Conservation (phyloP, 2,797 vertebrate species). For the Corythornis leucogaster region DNA sequence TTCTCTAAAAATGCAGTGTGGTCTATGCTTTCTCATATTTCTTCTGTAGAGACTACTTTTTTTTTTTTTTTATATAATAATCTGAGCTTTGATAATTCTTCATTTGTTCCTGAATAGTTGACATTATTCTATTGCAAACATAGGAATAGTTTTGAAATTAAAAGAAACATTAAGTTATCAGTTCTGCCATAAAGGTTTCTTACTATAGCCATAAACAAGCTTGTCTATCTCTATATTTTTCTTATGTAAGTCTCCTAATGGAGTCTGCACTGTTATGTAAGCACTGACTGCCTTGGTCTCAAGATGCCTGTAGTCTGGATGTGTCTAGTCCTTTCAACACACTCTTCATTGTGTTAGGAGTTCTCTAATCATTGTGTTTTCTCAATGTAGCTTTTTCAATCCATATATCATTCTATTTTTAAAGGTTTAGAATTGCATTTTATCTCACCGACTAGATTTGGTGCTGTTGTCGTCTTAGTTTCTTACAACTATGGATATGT, state of each 20-base stretch:
- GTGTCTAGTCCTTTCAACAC: neutral
- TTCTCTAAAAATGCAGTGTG: neutral
- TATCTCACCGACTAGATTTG: neutral
- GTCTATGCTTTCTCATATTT: constrained; percentile 12
- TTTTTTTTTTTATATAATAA: neutral
- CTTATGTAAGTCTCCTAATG: constrained; percentile 13
- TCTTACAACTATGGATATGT: neutral
- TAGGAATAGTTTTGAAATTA: neutral
- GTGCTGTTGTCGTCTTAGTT: neutral
- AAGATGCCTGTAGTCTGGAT: constrained; percentile 11
- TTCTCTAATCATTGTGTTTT: neutral
- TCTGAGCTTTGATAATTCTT: constrained; percentile 1
- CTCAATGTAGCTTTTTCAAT: neutral
- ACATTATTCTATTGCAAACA: constrained; percentile 2
- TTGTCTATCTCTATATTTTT: neutral
- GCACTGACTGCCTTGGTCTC: constrained; percentile 11
- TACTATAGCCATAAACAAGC: neutral
- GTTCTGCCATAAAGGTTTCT: neutral
- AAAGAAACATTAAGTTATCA: neutral
- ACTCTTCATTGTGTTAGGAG: neutral
- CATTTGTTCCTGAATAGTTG: neutral
- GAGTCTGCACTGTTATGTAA: constrained; percentile 48
- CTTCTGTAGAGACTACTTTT: neutral
- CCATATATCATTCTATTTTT: neutral
- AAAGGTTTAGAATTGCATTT: constrained; percentile 18